Conservation (phyloP, 2,797 vertebrate species). For the Margarornis squamiger region DNA sequence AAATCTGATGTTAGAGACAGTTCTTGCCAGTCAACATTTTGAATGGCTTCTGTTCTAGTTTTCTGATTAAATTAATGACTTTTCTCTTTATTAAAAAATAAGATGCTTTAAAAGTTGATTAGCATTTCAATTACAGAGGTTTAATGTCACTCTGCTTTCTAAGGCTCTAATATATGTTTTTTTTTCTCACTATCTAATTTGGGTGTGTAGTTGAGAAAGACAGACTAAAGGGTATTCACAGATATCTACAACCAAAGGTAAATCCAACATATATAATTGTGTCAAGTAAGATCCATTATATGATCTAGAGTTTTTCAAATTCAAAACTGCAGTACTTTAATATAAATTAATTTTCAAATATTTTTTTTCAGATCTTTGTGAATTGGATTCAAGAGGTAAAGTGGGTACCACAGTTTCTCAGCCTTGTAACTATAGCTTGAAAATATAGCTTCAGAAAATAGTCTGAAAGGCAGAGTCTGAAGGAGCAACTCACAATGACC, state of each 20-base stretch:
- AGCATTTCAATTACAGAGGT: not conserved
- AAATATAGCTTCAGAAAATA: not conserved
- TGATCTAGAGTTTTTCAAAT: not conserved
- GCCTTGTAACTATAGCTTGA: too few relatives aligned
- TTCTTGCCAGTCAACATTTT: not conserved
- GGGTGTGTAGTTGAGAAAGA: not conserved
- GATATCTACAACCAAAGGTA: not conserved
- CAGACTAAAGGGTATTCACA: not conserved
- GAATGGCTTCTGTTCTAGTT: not conserved
- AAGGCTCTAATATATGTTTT: not conserved
- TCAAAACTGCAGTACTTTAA: not conserved
- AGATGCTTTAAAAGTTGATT: not conserved
- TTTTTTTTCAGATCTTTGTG: not conserved
- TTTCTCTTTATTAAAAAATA: not conserved
- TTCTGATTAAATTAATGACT: not conserved
- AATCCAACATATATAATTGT: not conserved
- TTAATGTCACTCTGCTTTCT: not conserved
- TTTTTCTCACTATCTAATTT: not conserved
- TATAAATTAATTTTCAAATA: not conserved
- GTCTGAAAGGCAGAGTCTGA: not conserved
- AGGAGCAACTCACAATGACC: not conserved
- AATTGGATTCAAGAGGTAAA: not conserved
- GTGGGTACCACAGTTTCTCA: not conserved
- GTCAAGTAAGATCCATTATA: not conserved
- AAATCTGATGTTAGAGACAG: not conserved